Evolutionary conservation across 2,888 invertebrate species (phyloP).

Genomic region (Chrysolina haemoptera): DNA sequence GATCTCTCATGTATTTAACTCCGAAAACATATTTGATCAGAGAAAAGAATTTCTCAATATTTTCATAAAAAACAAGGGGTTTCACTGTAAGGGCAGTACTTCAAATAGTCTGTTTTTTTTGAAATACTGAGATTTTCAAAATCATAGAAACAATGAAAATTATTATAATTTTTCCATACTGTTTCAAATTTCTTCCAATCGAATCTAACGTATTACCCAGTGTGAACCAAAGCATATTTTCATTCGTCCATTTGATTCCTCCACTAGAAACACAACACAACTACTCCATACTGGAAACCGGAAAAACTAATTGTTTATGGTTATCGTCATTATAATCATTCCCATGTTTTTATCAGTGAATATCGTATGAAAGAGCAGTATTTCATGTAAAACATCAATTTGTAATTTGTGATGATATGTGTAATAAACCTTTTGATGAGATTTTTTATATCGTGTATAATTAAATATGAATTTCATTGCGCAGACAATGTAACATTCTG

Average conservation of each 20-base stretch:
- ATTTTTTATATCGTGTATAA: conserved; percentile 36
- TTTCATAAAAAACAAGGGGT: too few relatives aligned
- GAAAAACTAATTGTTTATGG: conserved; percentile 36
- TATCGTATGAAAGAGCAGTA: conserved; percentile 25
- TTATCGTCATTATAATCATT: conserved; percentile 34
- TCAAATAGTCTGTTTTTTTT: too few relatives aligned
- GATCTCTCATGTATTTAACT: too few relatives aligned
- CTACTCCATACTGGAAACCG: conserved; percentile 25
- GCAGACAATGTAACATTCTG: conserved; percentile 15
- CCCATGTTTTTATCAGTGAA: conserved; percentile 38
- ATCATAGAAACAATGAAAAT: too few relatives aligned
- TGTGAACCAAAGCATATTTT: neutral
- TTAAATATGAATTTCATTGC: conserved; percentile 28
- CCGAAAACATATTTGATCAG: too few relatives aligned
- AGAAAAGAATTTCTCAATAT: too few relatives aligned
- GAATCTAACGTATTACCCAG: too few relatives aligned
- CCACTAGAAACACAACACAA: neutral
- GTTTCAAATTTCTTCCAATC: too few relatives aligned
- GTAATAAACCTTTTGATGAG: conserved; percentile 38
- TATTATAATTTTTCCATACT: too few relatives aligned
- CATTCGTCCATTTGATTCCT: neutral
- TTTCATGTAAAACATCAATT: conserved; percentile 42
- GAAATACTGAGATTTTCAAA: too few relatives aligned
- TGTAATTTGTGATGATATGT: conserved; percentile 43
- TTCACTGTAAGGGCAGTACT: too few relatives aligned